Evolutionary conservation across 2,113 vertebrate species (phyloP), one percentile per base, ranked within the genome.

Genomic region (Pimephales promelas): DNA sequence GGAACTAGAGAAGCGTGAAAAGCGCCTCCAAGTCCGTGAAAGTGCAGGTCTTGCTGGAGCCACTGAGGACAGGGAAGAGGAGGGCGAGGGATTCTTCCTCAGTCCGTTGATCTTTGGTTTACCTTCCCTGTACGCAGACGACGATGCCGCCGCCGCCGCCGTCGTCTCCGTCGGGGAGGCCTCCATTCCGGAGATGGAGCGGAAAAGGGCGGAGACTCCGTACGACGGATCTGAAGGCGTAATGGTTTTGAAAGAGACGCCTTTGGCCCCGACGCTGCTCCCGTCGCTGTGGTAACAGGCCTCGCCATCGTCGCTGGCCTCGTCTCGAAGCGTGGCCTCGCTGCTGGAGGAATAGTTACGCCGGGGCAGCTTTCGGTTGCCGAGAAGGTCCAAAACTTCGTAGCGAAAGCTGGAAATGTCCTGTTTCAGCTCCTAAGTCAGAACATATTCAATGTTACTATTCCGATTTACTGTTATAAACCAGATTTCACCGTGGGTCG

Each of bases 331-430:
- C 49, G 93, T 90, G 3, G 96, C 90, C 86, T 99, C 97, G 61
- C 96, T 98, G 91, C 96, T 97, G 20, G 95, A 95, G 0, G 97
- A 98, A 78, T 96, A 97, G 87, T 96, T 95, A 72, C 97, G 94
- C 16, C 96, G 93, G 40, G 96, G 95, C 26, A 95, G 96, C 87
- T 97, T 98, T 10, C 97, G 95, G 74, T 99, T 99, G 43, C 97
- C 97, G 3, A 99, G 93, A 73, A 99, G 96, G 90, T 98, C 97
- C 78, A 98, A 93, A 74, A 99, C 97, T 93, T 99, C 97, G 0
- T 98, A 99, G 54, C 97, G 96, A 86, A 99, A 99, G 86, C 97
- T 99, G n/a, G 97, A 99, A 87, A 99, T 99, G 91, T 99, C 97
- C 88, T 99, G 97, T 89, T 99, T 99, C 81, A 99, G 82, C 93